Evolutionary conservation across 2,113 vertebrate species (phyloP).

Genomic region (Heptranchias perlo): DNA sequence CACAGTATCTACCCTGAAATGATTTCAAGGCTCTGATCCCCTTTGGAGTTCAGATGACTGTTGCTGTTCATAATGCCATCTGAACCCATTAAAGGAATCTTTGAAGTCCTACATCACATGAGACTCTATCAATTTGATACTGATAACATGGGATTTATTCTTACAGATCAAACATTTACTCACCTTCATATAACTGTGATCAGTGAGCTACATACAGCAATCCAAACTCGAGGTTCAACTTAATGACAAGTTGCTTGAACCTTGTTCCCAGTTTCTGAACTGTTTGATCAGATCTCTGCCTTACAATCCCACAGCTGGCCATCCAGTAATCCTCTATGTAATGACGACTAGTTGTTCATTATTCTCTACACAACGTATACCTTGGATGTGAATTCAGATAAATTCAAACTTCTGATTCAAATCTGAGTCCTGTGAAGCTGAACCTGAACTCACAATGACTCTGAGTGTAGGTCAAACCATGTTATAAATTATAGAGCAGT

Average conservation of each 20-base stretch:
- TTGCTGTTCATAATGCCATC: neutral
- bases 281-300: neutral
- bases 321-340: neutral
- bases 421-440: neutral
- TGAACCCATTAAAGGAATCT: neutral
- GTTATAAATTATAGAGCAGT: neutral
- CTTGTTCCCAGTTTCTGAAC: neutral
- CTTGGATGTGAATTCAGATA: neutral
- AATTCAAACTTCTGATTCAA: neutral
- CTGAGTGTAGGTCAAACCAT: neutral
- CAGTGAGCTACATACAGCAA: neutral
- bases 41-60: neutral
- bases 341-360: neutral
- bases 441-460: neutral
- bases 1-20: neutral
- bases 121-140: neutral
- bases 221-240: neutral
- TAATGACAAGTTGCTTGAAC: neutral
- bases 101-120: neutral
- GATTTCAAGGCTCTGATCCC: neutral
- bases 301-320: neutral
- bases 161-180: neutral
- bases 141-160: neutral
- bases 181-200: neutral
- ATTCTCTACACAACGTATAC: neutral